Base-by-base conservation (phyloP, 2,888 invertebrate species). In the Amiota mariae region DNA sequence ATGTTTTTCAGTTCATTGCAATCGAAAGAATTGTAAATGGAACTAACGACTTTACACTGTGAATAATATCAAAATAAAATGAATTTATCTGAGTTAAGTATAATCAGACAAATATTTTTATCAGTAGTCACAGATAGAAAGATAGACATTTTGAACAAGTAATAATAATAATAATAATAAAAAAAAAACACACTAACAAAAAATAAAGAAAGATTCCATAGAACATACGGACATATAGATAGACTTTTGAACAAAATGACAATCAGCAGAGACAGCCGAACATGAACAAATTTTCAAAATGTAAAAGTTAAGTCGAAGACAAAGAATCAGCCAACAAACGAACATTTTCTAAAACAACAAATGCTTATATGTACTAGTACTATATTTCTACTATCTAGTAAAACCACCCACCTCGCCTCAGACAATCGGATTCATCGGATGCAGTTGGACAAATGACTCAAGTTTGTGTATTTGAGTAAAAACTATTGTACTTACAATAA, bases 231-330 rank as follows among this genome's bases (percentile, higher is more conserved):
- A 20, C 64, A 64, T 47, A 46, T 15, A 47, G 46, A 64, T 15
- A 12, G 18, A 66, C 67, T n/a, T 68, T 9, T 20, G 54, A 68
- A 36, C 36, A 36, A 36, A 68, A 68, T 68, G 73, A 76, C 73
- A 80, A 79, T 74, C 74, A 85, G 83, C 82, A 84, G 36, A 85
- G 86, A 83, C 85, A 84, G 83, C 81, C 81, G 85, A 78, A 87
- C 82, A 86, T 85, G 87, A 82, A 86, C 83, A 82, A 86, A 87
- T 84, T 84, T 85, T 85, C 85, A 86, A 85, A 86, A 85, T 85
- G 84, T 85, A 82, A 81, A 84, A 82, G 80, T 54, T 54, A 73
- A 76, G 75, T 77, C 48, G 63, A 76, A 76, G 76, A 75, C 73
- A 74, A 76, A 79, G 73, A 73, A 71, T n/a, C 71, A 71, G 67